Percentiles rank a stretch among this genome's conserved stretches.
These are phyloP conservation scores for Scortum barcoo DNA, from an alignment of 2,113 vertebrate species.

Conservation along the genomic window DNA sequence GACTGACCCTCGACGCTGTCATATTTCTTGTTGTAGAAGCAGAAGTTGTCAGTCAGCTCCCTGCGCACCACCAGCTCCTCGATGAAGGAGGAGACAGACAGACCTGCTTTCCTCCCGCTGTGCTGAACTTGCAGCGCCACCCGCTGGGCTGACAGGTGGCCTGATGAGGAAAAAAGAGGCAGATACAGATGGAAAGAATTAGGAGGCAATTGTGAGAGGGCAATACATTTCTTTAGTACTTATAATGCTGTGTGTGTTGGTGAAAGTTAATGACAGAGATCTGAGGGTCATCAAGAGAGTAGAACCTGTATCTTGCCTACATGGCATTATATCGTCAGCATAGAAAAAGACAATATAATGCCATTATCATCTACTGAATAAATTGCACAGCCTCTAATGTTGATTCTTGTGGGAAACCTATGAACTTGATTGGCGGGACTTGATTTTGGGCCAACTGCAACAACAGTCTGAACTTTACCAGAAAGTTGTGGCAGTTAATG, in stretches of 20 bases:
- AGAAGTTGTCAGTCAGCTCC: conserved; percentile 94
- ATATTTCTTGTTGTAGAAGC: conserved; percentile 92
- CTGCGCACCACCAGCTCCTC: conserved; percentile 91
- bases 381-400: neutral
- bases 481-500: neutral
- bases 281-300: neutral
- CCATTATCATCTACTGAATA: neutral
- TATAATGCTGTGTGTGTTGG: neutral
- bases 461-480: neutral
- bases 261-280: neutral
- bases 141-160: conserved; percentile 90
- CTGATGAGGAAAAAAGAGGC: conserved; percentile 68
- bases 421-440: too few relatives aligned
- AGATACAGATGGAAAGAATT: neutral
- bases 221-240: neutral
- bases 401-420: neutral
- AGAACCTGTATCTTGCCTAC: too few relatives aligned
- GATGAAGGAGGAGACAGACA: conserved; percentile 82
- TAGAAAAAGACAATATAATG: neutral
- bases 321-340: too few relatives aligned
- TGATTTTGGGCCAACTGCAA: neutral
- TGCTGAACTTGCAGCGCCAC: conserved; percentile 87
- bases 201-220: neutral
- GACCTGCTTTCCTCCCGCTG: conserved; percentile 58
- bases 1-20: conserved; percentile 88